Evolutionary conservation across 1,140 invertebrate genomes (phyloP).

Genomic region (Bombus balteatus): DNA sequence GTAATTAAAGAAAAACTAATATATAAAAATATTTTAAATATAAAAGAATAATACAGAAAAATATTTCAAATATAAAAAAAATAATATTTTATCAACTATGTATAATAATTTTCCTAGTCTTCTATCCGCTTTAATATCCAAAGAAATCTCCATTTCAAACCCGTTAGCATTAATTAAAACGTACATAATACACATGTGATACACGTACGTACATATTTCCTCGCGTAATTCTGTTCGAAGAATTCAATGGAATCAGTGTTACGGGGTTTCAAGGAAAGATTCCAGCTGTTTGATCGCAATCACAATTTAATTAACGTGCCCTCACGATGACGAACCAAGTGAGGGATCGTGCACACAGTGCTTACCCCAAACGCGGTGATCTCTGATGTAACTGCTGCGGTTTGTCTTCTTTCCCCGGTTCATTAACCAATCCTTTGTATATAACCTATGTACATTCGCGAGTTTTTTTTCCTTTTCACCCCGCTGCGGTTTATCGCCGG

Average conservation of each 20-base stretch:
- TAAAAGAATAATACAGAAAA: too few species aligned
- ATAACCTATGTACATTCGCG: background rate
- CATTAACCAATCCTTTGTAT: slow-evolving; percentile 28
- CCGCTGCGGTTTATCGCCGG: background rate
- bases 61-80: too few species aligned
- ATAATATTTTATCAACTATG: too few species aligned
- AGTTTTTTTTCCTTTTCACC: background rate
- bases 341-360: background rate
- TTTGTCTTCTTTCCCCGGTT: slow-evolving; percentile 22
- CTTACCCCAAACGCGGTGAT: slow-evolving; percentile 1
- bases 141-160: background rate
- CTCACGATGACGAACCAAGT: slow-evolving; percentile 4
- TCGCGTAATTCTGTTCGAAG: background rate
- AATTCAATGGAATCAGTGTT: slow-evolving; percentile 15
- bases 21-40: too few species aligned
- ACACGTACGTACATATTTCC: background rate
- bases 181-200: background rate
- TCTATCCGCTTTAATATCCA: background rate
- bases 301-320: slow-evolving; percentile 34
- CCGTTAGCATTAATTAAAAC: background rate
- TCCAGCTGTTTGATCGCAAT: slow-evolving; percentile 16
- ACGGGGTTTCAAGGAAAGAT: slow-evolving; percentile 30
- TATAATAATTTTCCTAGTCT: too few species aligned
- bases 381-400: slow-evolving; percentile 15
- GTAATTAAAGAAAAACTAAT: too few species aligned